Evolutionary conservation across 2,113 vertebrate species (phyloP).

Genomic region (Istiophorus platypterus): DNA sequence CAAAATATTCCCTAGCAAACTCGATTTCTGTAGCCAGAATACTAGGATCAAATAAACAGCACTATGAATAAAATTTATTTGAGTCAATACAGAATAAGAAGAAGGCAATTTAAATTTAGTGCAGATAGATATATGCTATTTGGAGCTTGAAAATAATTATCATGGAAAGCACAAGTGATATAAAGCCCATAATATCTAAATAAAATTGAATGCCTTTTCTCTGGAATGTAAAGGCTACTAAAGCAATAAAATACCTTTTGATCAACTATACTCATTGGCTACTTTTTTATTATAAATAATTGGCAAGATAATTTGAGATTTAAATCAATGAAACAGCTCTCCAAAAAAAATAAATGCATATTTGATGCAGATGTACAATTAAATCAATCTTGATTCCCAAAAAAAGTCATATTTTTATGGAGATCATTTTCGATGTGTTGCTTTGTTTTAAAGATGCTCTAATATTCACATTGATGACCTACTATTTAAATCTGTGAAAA

Average conservation of each 20-base stretch:
- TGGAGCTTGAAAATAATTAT: background rate
- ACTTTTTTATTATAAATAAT: conserved; percentile 2
- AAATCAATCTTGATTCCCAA: too few species aligned
- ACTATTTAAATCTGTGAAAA: conserved; percentile 1
- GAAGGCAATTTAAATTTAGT: background rate
- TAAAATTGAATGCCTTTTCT: background rate
- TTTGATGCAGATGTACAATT: too few species aligned
- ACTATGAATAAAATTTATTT: background rate
- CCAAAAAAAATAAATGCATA: too few species aligned
- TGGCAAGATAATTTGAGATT: conserved; percentile 10
- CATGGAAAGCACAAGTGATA: background rate
- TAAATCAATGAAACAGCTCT: conserved; percentile 2
- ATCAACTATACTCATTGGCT: background rate
- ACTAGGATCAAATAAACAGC: background rate
- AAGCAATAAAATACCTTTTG: background rate
- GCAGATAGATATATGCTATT: background rate
- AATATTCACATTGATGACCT: conserved; percentile 29
- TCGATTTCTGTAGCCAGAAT: background rate
- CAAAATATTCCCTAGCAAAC: too few species aligned
- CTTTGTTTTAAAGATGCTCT: conserved; percentile 7
- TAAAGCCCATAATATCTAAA: background rate
- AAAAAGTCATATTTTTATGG: background rate
- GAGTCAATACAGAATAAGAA: background rate
- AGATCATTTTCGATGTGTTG: background rate
- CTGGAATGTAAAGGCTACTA: background rate